These are phyloP conservation scores for Andrena hattorfiana DNA, from an alignment of 2,888 invertebrate species.

Conservation along the genomic window DNA sequence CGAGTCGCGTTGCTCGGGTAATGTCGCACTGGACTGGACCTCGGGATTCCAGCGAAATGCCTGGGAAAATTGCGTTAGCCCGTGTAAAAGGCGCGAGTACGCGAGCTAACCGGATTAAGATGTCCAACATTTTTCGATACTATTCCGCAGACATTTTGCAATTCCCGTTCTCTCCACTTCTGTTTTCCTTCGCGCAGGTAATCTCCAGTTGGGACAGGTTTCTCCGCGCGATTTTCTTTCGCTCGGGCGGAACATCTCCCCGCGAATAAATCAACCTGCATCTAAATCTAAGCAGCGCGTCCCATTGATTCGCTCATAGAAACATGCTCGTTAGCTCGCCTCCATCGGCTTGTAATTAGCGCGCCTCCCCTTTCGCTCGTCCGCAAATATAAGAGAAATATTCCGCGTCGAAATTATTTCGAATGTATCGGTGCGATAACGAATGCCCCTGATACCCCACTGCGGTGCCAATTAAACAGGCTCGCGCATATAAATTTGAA, in stretches of 20 bases:
- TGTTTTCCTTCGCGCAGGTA: not conserved
- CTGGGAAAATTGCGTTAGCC: constrained; percentile 5
- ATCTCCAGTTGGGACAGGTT: not conserved
- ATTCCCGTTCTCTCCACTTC: not conserved
- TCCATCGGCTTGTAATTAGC: constrained; percentile 27
- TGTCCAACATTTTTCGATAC: not conserved
- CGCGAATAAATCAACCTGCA: not conserved
- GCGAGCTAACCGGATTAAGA: constrained; percentile 3
- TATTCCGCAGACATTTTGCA: constrained; percentile 1
- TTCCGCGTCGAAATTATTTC: constrained; percentile 16
- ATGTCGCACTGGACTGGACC: constrained; percentile 11
- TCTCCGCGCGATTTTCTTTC: not conserved
- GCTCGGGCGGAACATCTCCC: not conserved
- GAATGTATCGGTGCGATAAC: constrained; percentile 26
- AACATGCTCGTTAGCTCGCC: not conserved
- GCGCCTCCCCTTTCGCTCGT: not conserved
- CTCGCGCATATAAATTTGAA: constrained; percentile 24
- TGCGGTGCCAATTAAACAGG: constrained; percentile 25
- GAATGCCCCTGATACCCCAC: not conserved
- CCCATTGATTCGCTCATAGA: not conserved
- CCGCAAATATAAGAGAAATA: not conserved
- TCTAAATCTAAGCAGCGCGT: not conserved
- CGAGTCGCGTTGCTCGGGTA: constrained; percentile 1
- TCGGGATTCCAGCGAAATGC: constrained; percentile 4
- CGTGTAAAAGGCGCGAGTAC: not conserved